phyloP scores from a whole-genome alignment of 2,113 vertebrate species.

The Phoxinus phoxinus region DNA sequence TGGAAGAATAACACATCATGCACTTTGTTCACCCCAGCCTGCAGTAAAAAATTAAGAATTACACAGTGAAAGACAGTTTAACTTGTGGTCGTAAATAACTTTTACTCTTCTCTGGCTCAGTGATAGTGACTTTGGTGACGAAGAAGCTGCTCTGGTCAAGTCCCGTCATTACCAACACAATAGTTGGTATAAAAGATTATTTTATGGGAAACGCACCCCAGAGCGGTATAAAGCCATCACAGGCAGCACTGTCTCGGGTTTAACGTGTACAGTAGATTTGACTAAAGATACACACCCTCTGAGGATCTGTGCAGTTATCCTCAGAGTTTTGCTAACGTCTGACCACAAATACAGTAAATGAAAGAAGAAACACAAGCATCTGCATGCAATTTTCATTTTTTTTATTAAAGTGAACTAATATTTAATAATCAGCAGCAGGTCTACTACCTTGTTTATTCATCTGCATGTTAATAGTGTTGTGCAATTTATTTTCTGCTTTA shows the following conservation, averaged over 20 bases:
- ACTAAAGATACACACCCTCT: slow-evolving; percentile 58
- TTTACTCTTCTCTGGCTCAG: slow-evolving; percentile 65
- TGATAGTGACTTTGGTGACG: slow-evolving; percentile 77
- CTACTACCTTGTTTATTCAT: background rate
- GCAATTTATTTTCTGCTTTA: background rate
- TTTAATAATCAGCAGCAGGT: slow-evolving; percentile 29
- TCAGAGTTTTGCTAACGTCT: background rate
- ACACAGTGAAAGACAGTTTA: slow-evolving; percentile 76
- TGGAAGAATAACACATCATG: slow-evolving; percentile 72
- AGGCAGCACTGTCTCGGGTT: background rate
- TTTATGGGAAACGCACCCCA: too few species aligned
- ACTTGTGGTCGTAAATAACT: slow-evolving; percentile 72
- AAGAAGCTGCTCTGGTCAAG: background rate
- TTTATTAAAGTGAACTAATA: slow-evolving; percentile 20
- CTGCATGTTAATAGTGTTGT: slow-evolving; percentile 11
- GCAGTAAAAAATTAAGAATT: slow-evolving; percentile 75
- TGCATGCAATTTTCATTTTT: background rate
- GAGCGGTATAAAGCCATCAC: background rate
- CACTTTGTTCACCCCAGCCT: slow-evolving; percentile 71
- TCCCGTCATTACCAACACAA: too few species aligned
- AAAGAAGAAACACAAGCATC: slow-evolving; percentile 13
- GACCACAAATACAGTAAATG: background rate
- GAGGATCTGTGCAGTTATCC: background rate
- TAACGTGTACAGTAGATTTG: background rate
- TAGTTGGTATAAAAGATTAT: too few species aligned